Evolutionary conservation across 2,888 invertebrate genomes (phyloP), one percentile per base, ranked within the genome.

Genomic region (Hartigia nigra): DNA sequence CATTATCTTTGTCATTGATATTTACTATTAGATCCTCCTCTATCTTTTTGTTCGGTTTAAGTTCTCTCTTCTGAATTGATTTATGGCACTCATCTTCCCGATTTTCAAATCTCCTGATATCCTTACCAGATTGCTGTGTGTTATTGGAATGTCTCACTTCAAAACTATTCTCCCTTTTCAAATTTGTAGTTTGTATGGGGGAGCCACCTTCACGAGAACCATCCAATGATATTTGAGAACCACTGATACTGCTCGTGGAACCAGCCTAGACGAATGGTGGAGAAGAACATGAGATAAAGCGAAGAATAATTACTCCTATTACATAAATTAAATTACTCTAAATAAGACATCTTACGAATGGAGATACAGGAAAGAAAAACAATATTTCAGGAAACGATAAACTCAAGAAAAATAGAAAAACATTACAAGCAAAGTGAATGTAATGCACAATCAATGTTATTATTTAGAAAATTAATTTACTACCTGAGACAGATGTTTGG

Each of bases 11-110:
- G 36, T 92, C 92, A 70, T 92, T 91, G 83, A 92, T 87, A 81
- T 88, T 90, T 74, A 84, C 84, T 34, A 72, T 34, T 4, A 72
- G 12, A 31, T 72, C 31, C 14, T 31, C 93, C 9, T 55, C 55
- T 23, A 55, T 55, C 55, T 55, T 55, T 81, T 93, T 92, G 4
- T 93, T 88, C 82, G 94, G 93, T 81, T 95, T 95, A 32, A 93
- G 91, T 83, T 95, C 95, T 69, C 93, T 92, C 85, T 93, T 93
- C n/a, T 91, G 90, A 70, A 94, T 80, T 74, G 89, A 86, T 80
- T 84, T 90, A 39, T 88, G 84, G 91, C 91, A 92, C 79, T 90
- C 91, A 55, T 87, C 92, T 86, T 88, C 92, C 86, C 87, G 89
- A 85, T 76, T 89, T 76, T 91, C 90, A 9, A 91, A 84, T 78